Base-by-base conservation (phyloP, 2,113 vertebrate species). In the Bubalus kerabau region DNA sequence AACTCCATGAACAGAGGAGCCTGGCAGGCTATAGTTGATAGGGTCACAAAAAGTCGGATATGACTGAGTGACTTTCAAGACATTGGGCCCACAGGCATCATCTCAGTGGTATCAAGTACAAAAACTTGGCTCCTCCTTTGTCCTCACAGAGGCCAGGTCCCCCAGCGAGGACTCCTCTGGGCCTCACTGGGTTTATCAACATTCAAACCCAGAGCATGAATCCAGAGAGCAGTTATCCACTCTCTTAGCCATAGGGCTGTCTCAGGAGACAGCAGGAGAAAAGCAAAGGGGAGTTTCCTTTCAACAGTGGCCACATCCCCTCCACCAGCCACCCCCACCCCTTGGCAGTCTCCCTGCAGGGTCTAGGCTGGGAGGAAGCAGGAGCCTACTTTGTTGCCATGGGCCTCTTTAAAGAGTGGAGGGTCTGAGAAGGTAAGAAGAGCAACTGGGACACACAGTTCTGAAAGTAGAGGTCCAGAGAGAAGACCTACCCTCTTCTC, bases 401-500 rank as follows among this genome's bases (percentile, higher is more conserved):
- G 56, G 46, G 62, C 67, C 24, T 87, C 96, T 71, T 64, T 94
- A 64, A 84, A 90, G 43, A 87, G 40, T 12, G 43, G 88, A 48
- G 40, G 57, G 48, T 64, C 84, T 85, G 40, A 92, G 21, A 97
- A 36, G 26, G 40, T 48, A 40, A 32, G 83, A 71, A 21, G 30
- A 52, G 32, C 43, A 56, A 36, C 16, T 74, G 95, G 84, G 26
- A 60, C 21, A 36, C 1, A 9, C 32, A 48, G 50, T 87, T 84
- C 80, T 90, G 26, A 91, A 92, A 80, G 40, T 12, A 57, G 67
- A 36, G 54, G 43, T 85, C 62, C 71, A 60, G 36, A 60, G 24
- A 94, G 59, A 94, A 96, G 76, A 48, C 84, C 23, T 64, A 59
- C 40, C 93, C 92, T 87, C 76, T 80, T 92, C 94, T 78, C 46